A percentile compares a stretch with the other conserved stretches of the same genome.
Conservation (phyloP, 2,888 invertebrate species). For the Pyralis farinalis region DNA sequence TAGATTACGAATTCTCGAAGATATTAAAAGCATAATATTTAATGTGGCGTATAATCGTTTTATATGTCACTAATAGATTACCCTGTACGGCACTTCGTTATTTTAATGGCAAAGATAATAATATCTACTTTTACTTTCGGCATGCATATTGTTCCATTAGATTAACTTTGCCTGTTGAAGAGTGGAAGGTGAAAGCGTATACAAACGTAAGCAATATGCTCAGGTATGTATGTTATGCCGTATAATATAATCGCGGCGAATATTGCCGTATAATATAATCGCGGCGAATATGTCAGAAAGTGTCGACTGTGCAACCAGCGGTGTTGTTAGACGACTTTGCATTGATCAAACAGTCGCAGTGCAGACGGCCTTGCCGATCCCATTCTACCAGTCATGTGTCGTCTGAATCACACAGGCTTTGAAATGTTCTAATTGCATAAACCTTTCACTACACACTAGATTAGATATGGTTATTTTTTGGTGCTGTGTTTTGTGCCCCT, state of each 20-base stretch:
- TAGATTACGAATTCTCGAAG: too few relatives aligned
- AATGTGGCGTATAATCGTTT: too few relatives aligned
- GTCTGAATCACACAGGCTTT: background rate
- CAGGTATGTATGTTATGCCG: slow-evolving; percentile 2
- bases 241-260: slow-evolving; percentile 7
- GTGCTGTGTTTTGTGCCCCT: too few relatives aligned
- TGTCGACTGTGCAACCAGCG: slow-evolving; percentile 7
- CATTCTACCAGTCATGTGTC: slow-evolving; percentile 1
- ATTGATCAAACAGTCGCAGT: slow-evolving; percentile 17
- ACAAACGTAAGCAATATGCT: slow-evolving; percentile 14
- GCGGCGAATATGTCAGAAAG: slow-evolving; percentile 17
- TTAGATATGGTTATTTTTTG: too few relatives aligned
- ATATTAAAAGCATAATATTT: too few relatives aligned
- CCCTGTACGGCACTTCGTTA: too few relatives aligned
- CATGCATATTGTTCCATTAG: slow-evolving; percentile 19
- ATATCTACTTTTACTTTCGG: background rate
- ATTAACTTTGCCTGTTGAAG: slow-evolving; percentile 13
- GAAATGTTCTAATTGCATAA: background rate
- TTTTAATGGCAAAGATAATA: background rate
- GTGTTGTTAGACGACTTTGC: slow-evolving; percentile 12
- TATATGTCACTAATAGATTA: too few relatives aligned
- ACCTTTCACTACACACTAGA: background rate
- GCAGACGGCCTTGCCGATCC: slow-evolving; percentile 9
- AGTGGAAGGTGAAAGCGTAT: slow-evolving; percentile 24
- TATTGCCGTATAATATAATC: slow-evolving; percentile 5